phyloP scores from a whole-genome alignment of 2,888 invertebrate species.

The Drosophila longiperda region DNA sequence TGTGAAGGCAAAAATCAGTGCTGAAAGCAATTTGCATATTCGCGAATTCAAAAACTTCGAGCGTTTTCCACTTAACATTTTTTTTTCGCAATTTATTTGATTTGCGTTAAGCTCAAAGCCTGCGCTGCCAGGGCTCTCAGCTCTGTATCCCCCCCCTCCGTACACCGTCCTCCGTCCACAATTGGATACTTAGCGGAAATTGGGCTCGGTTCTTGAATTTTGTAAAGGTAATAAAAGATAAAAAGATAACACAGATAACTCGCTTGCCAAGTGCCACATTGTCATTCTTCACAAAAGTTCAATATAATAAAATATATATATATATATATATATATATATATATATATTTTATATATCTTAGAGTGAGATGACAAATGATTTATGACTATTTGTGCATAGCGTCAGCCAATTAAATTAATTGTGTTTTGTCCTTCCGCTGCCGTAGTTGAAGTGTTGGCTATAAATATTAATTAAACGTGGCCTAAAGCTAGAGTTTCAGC shows the following conservation, averaged over 20 bases:
- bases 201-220: constrained; percentile 48
- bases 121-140: not conserved
- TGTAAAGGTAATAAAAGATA: constrained; percentile 58
- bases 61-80: constrained; percentile 59
- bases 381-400: constrained; percentile 48
- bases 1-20: constrained; percentile 59
- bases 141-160: too few relatives aligned
- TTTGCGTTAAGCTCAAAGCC: constrained; percentile 52
- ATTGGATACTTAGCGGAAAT: constrained; percentile 39
- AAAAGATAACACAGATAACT: constrained; percentile 33
- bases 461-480: constrained; percentile 32
- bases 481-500: not conserved
- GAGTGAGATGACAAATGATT: constrained; percentile 55
- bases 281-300: constrained; percentile 24
- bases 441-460: constrained; percentile 11
- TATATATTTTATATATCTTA: too few relatives aligned
- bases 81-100: constrained; percentile 70
- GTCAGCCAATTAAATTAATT: constrained; percentile 60
- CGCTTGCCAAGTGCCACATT: constrained; percentile 30
- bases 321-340: not conserved
- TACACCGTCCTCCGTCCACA: not conserved
- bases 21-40: constrained; percentile 70
- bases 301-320: constrained; percentile 22
- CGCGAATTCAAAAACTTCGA: constrained; percentile 42
- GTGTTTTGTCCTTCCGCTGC: constrained; percentile 8